Percentiles rank a stretch among this genome's conserved stretches.
Evolutionary conservation across 2,888 invertebrate species (phyloP).

Genomic region (Drosophila maculinotata): DNA sequence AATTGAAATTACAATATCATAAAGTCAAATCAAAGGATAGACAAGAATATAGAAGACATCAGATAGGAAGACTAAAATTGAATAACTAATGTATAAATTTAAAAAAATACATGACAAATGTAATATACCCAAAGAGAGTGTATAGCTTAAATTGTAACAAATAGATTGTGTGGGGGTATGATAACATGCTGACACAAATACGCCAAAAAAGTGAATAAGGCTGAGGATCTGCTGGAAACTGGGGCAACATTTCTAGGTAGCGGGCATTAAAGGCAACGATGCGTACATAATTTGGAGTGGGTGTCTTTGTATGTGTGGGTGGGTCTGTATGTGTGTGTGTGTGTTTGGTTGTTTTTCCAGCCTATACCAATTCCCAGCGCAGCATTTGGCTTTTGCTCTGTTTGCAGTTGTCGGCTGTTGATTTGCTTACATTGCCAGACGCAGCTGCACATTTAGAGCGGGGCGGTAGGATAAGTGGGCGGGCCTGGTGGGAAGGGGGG

Average conservation of each 20-base stretch:
- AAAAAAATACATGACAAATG: background rate
- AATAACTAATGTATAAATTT: too few relatives aligned
- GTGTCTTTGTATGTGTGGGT: conserved; percentile 12
- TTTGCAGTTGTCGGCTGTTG: conserved; percentile 64
- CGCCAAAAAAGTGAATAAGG: conserved; percentile 49
- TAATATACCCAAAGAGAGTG: background rate
- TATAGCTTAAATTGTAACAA: conserved; percentile 21
- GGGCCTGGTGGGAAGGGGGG: background rate
- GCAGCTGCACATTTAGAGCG: conserved; percentile 62
- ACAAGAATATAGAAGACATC: too few relatives aligned
- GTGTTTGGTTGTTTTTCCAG: conserved; percentile 16
- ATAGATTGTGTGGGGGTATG: conserved; percentile 39
- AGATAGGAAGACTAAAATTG: too few relatives aligned
- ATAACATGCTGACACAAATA: conserved; percentile 42
- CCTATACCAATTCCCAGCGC: conserved; percentile 63
- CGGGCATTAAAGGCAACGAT: conserved; percentile 68
- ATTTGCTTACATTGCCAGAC: conserved; percentile 70
- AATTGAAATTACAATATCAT: too few relatives aligned
- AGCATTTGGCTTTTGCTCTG: conserved; percentile 69
- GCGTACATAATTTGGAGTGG: conserved; percentile 50
- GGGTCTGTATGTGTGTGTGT: conserved; percentile 7
- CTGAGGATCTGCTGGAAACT: conserved; percentile 45
- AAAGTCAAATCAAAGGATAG: too few relatives aligned
- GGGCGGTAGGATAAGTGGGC: background rate
- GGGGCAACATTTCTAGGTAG: conserved; percentile 59